Evolutionary conservation across 2,797 vertebrate species (phyloP), one percentile per base, ranked within the genome.

Genomic region (Danio jaintianensis): DNA sequence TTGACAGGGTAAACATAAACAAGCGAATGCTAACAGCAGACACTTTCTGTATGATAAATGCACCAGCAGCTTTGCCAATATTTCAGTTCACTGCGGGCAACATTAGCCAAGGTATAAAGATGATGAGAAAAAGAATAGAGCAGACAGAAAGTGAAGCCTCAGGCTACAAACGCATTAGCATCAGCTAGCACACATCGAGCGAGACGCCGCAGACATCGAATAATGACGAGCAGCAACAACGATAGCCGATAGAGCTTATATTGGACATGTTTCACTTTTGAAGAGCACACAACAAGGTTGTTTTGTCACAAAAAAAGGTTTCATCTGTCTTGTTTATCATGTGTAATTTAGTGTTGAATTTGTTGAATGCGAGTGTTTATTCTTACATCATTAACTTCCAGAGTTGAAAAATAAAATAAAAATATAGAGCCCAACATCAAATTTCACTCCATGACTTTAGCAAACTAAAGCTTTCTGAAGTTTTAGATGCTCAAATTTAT

Each of bases 41-140:
- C 53, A 69, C 75, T 43, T 70, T 40, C 72, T 71, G 68, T 29
- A 55, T 61, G 62, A 77, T 61, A 84, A 74, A 73, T 75, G 72
- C 52, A 43, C 48, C 45, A 75, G 69, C 36, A 42, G 69, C 59
- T 79, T 81, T 74, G 71, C 42, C 55, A 78, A 59, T 61, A 50
- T 73, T 67, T 55, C 73, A 38, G 68, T 48, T 80, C 68, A 80
- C 75, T 64, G 63, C 47, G 69, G 62, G 61, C 80, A 18, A 70
- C 61, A 68, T 77, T 82, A 79, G 75, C 47, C 13, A 45, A 70
- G 76, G 68, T 62, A 42, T 70, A 38, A 67, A 80, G 82, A 83
- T 76, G 76, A 79, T 50, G 47, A 80, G 47, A 71, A 74, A 64
- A 73, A 45, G 75, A 73, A 77, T 38, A 36, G 48, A 64, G 67